phyloP scores from a whole-genome alignment of 2,888 invertebrate species.

The Phalera bucephala region DNA sequence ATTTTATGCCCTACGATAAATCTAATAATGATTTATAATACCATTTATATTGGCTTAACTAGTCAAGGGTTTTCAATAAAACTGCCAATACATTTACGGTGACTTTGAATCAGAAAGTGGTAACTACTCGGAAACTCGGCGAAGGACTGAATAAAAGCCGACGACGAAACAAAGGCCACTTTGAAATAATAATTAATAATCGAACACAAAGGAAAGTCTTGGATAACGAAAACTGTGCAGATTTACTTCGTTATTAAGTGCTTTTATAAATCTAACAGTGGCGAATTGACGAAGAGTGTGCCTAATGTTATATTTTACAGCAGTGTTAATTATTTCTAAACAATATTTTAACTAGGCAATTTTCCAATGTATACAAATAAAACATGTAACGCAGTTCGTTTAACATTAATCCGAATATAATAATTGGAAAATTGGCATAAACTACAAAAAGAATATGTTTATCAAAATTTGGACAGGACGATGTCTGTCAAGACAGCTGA shows the following conservation, averaged over 20 bases:
- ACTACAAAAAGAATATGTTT: no score
- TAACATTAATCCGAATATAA: no score
- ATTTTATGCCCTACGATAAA: constrained; percentile 54
- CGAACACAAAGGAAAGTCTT: constrained; percentile 57
- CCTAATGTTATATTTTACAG: no score
- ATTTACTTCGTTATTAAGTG: constrained; percentile 25
- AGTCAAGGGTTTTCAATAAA: constrained; percentile 45
- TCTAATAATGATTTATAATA: constrained; percentile 63
- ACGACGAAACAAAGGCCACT: constrained; percentile 55
- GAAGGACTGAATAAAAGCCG: constrained; percentile 45
- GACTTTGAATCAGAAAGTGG: constrained; percentile 42
- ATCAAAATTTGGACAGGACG: no score
- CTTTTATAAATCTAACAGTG: constrained; percentile 22
- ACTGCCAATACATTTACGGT: constrained; percentile 30
- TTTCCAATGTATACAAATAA: no score
- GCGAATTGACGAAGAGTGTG: no score
- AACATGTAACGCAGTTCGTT: no score
- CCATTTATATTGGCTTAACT: constrained; percentile 40
- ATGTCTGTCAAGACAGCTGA: no score
- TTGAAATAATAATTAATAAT: constrained; percentile 64
- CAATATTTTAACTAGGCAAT: no score
- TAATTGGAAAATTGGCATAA: no score
- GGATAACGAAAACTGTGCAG: constrained; percentile 43
- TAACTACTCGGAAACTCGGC: constrained; percentile 47
- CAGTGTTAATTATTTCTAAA: no score